These are phyloP conservation scores for Chaunax sp. DNA, from an alignment of 2,797 vertebrate genomes.

Conservation along the genomic window DNA sequence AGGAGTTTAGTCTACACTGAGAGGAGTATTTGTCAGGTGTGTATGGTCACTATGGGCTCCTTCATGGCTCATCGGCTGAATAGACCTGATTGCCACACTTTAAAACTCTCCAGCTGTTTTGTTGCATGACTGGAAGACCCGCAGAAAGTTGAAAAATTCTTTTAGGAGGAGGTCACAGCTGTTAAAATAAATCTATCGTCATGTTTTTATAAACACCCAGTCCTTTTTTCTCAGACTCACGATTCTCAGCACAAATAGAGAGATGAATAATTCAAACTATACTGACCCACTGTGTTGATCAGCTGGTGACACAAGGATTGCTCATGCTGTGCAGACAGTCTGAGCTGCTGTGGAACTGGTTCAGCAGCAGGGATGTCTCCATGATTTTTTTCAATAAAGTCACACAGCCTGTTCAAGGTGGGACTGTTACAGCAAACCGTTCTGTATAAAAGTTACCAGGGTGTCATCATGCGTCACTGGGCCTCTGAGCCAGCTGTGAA, in stretches of 20 bases:
- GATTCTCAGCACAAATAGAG: background rate
- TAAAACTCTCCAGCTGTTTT: constrained; percentile 43
- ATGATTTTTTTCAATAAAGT: background rate
- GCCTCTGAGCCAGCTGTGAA: too few relatives aligned
- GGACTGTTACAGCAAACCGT: too few relatives aligned
- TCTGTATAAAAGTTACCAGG: too few relatives aligned
- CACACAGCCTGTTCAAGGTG: too few relatives aligned
- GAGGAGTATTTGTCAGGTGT: background rate
- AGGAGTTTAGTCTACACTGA: background rate
- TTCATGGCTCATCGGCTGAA: constrained; percentile 16
- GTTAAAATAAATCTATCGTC: constrained; percentile 36
- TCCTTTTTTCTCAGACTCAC: background rate
- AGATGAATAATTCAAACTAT: background rate
- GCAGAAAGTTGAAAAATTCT: constrained; percentile 9
- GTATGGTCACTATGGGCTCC: background rate
- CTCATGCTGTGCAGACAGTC: constrained; percentile 17
- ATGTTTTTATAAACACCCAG: constrained; percentile 18
- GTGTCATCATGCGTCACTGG: too few relatives aligned
- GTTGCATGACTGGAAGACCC: constrained; percentile 11
- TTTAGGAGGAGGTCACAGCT: constrained; percentile 41
- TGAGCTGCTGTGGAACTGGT: background rate
- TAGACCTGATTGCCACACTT: background rate
- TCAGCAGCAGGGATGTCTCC: background rate
- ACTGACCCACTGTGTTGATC: constrained; percentile 14
- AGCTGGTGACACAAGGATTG: constrained; percentile 19